These are phyloP conservation scores for Macrotis lagotis DNA, from an alignment of 2,113 vertebrate genomes.

Conservation along the genomic window DNA sequence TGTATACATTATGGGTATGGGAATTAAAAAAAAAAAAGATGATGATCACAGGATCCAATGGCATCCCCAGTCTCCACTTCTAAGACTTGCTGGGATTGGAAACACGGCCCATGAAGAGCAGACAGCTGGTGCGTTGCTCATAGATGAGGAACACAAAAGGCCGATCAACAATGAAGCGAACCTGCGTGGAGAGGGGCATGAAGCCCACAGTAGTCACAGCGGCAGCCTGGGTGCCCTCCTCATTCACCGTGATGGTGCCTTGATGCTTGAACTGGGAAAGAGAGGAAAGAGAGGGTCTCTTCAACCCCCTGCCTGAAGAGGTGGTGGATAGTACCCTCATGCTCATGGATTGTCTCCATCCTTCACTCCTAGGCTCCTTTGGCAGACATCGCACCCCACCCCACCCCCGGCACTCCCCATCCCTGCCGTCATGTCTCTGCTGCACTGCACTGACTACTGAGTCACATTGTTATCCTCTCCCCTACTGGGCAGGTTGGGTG, in stretches of 20 bases:
- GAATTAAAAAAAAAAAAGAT: conserved; percentile 33
- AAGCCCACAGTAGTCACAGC: conserved; percentile 93
- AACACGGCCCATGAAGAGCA: conserved; percentile 96
- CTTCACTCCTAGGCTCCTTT: not conserved
- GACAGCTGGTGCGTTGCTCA: conserved; percentile 94
- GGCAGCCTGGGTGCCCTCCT: conserved; percentile 95
- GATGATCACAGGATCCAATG: conserved; percentile 21
- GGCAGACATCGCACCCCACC: no score
- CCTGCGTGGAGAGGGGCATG: conserved; percentile 96
- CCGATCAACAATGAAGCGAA: conserved; percentile 89
- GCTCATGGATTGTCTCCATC: not conserved
- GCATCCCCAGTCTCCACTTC: conserved; percentile 30
- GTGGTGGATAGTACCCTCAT: not conserved
- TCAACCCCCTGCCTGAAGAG: not conserved
- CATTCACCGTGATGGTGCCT: conserved; percentile 95
- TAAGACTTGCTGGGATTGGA: conserved; percentile 88
- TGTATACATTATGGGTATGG: no score
- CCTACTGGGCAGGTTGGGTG: not conserved
- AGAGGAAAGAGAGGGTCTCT: conserved; percentile 29
- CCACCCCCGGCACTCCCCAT: no score
- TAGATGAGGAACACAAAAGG: conserved; percentile 97
- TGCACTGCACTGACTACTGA: not conserved
- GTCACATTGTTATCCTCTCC: not conserved
- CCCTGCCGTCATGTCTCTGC: not conserved
- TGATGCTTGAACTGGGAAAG: conserved; percentile 92